Percentiles rank a stretch among this genome's conserved stretches.
phyloP scores from a whole-genome alignment of 2,888 invertebrate species.

The Drosophila ustulata region DNA sequence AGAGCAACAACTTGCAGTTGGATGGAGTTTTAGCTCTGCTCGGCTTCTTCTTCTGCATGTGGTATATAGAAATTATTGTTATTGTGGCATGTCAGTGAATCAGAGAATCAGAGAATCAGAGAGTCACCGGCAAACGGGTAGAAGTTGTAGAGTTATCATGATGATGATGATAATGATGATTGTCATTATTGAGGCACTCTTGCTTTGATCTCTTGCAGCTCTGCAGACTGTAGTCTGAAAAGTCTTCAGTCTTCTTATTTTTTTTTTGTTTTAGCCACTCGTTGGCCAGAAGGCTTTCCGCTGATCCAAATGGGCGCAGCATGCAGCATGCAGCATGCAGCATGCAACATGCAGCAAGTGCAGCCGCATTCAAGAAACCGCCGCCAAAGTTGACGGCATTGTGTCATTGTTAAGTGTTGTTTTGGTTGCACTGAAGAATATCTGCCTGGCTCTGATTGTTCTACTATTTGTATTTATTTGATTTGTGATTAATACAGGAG shows the following conservation, averaged over 20 bases:
- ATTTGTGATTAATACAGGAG: conserved; percentile 72
- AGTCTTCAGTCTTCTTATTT: conserved; percentile 1
- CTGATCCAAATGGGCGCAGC: conserved; percentile 54
- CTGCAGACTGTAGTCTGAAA: conserved; percentile 28
- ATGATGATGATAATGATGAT: conserved; percentile 47
- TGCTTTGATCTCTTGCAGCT: conserved; percentile 70
- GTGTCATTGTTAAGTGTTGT: conserved; percentile 76
- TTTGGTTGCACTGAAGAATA: conserved; percentile 25
- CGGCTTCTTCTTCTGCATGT: neutral
- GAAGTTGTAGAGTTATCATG: conserved; percentile 32
- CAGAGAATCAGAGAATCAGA: conserved; percentile 35
- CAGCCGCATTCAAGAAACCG: conserved; percentile 49
- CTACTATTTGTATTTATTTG: conserved; percentile 67
- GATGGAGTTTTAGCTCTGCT: neutral
- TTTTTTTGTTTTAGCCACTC: conserved; percentile 2
- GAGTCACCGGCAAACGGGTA: conserved; percentile 10
- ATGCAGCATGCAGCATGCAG: conserved; percentile 27
- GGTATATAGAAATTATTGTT: conserved; percentile 41
- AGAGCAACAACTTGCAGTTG: conserved; percentile 25
- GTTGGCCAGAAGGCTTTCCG: conserved; percentile 5
- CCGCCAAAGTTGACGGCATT: conserved; percentile 79
- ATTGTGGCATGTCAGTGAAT: conserved; percentile 51
- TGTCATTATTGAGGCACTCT: conserved; percentile 80
- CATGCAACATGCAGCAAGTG: conserved; percentile 61
- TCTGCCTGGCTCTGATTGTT: conserved; percentile 48